These are phyloP conservation scores for Lordiphosa fenestrarum DNA, from an alignment of 2,888 invertebrate species.

Conservation along the genomic window DNA sequence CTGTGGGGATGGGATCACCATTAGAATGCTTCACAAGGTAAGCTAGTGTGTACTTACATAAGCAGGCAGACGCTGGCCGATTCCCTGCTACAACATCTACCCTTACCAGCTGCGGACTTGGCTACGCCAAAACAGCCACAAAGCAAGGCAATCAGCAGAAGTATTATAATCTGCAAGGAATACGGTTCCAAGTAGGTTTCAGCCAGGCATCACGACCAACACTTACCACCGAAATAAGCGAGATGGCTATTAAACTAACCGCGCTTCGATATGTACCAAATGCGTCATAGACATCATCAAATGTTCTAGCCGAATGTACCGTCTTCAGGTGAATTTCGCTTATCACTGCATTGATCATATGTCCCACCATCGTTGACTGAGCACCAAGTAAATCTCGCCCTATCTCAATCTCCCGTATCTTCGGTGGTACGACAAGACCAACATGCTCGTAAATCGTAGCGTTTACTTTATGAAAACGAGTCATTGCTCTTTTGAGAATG, in stretches of 20 bases:
- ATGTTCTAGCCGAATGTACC: constrained; percentile 28
- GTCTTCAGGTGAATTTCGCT: constrained; percentile 47
- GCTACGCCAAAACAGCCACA: constrained; percentile 61
- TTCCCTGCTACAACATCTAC: constrained; percentile 59
- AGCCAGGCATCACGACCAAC: neutral
- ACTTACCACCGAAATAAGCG: constrained; percentile 49
- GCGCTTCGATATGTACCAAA: constrained; percentile 51
- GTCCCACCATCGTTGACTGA: constrained; percentile 43
- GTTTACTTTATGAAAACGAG: constrained; percentile 30
- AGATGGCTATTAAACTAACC: constrained; percentile 38
- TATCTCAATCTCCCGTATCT: constrained; percentile 37
- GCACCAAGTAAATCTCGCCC: constrained; percentile 36
- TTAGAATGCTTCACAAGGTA: too few species aligned
- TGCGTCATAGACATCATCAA: constrained; percentile 50
- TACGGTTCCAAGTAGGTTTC: neutral
- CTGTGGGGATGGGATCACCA: constrained; percentile 79
- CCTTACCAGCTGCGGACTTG: constrained; percentile 34
- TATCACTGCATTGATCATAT: constrained; percentile 45
- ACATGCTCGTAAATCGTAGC: constrained; percentile 35
- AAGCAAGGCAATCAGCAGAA: constrained; percentile 40
- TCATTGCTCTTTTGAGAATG: constrained; percentile 25
- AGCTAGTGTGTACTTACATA: constrained; percentile 67
- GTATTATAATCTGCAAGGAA: constrained; percentile 39
- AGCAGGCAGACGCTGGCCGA: constrained; percentile 52
- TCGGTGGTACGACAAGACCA: constrained; percentile 31